Base-by-base conservation (phyloP, 2,888 invertebrate species). In the Athalia rosae region DNA sequence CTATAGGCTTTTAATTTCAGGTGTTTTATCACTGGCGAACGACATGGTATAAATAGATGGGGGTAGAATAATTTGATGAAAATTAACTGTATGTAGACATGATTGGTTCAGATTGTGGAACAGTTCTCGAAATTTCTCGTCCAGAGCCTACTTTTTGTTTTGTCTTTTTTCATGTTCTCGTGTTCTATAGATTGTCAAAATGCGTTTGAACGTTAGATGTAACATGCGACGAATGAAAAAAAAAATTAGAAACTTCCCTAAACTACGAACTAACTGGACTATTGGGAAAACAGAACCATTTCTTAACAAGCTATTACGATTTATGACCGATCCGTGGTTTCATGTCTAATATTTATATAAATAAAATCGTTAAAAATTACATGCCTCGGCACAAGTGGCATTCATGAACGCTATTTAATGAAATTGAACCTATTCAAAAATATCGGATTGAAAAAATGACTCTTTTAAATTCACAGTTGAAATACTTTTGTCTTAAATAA, bases 191-290 rank as follows among this genome's bases (percentile, higher is more conserved):
- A 74, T 74, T 74, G 74, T 74, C 74, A 62, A 53, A 74, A 74
- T 74, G 74, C 74, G 53, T 74, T 74, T 66, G 62, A 74, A 74
- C 61, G 47, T 74, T 74, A 74, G n/a, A 71, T 13, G 15, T 56
- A 45, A 71, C 13, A 61, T n/a, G 74, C 74, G 48, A 74, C 58
- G 61, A 74, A 74, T 45, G 7, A 71, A 11, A 48, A 48, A 41
- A 28, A 28, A 28, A 28, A 2, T 5, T 48, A 11, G 48, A 48
- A 74, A 43, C 61, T 47, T 48, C 28, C 45, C 74, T 74, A 71
- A 7, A 50, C 58, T 45, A 71, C 15, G 43, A 50, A 45, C 58
- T 61, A 48, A 47, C 61, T 61, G 48, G 45, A 61, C 41, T 67
- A 67, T 62, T 41, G 28, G 45, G 45, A 13, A 41, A 58, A 71